phyloP scores from a whole-genome alignment of 2,888 invertebrate genomes.

The Cerastis rubricosa region DNA sequence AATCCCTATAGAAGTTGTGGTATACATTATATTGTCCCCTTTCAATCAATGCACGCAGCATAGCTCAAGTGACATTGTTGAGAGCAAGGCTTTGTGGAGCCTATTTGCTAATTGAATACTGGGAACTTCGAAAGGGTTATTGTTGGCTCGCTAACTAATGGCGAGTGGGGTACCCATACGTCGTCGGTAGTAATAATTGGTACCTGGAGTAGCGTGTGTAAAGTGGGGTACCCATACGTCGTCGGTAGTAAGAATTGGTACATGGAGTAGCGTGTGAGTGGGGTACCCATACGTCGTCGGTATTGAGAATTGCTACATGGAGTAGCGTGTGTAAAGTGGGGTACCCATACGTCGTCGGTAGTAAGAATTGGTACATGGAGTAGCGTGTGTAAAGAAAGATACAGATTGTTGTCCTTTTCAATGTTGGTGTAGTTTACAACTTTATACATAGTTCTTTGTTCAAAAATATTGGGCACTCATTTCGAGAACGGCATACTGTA shows the following conservation, averaged over 20 bases:
- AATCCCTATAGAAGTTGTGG: background rate
- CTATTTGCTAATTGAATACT: constrained; percentile 16
- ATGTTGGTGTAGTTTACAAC: background rate
- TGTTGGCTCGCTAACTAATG: background rate
- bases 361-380: background rate
- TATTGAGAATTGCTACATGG: too few relatives aligned
- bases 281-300: background rate
- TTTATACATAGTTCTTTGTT: background rate
- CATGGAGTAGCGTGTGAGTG: too few relatives aligned
- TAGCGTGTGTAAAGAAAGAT: background rate
- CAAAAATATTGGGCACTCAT: background rate
- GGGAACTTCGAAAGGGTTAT: background rate
- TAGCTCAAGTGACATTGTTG: background rate
- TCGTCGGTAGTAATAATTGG: background rate
- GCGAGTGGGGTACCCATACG: background rate
- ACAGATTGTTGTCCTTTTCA: background rate
- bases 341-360: background rate
- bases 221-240: background rate
- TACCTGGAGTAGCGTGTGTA: background rate
- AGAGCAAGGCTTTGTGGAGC: background rate
- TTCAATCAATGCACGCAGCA: constrained; percentile 24
- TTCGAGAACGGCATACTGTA: background rate
- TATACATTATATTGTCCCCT: background rate
- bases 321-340: too few relatives aligned
- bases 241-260: background rate